Evolutionary conservation across 1,140 invertebrate genomes (phyloP), one percentile per base, ranked within the genome.

Genomic region (Coptotermes formosanus): DNA sequence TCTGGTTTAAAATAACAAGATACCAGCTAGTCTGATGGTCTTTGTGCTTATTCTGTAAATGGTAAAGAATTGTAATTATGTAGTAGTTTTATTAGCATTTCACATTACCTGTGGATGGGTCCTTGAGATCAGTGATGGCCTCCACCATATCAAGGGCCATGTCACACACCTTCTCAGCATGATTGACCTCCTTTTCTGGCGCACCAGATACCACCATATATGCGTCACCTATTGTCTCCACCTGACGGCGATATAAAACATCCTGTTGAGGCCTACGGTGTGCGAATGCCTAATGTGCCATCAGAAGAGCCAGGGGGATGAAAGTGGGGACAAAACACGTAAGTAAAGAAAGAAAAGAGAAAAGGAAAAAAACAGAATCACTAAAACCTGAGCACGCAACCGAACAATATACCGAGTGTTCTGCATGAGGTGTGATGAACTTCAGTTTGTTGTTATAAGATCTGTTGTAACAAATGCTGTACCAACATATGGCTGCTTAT

Each of bases 201-300:
- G 98, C 97, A 0, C 98, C 98, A 25, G 96, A 97, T 2, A 99
- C 97, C 2, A 98, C 97, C 97, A 99, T 99, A 89, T 99, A 99
- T 0, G 98, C 97, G 90, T 98, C 97, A 0, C 98, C 98, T 88
- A 99, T 99, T 0, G 98, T 99, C 91, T 99, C 98, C 14, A 99
- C 97, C 97, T 98, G 88, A 30, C 43, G 64, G 85, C 85, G 59
- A 86, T 75, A 86, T 25, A 64, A 44, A 82, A 75, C n/a, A 64
- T 32, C 85, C 81, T 86, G 85, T 19, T 86, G 64, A 75, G 85
- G 85, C 30, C 85, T 81, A 75, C 64, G 45, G 25, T 75, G 85
- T 25, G 81, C 85, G 55, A 48, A 82, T 55, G 85, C 85, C 85
- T 86, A 75, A 38, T 32, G 55, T 32, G 59, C 48, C 69, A 84